These are phyloP conservation scores for Phyto melanocephala DNA, from an alignment of 2,888 invertebrate genomes.

Conservation along the genomic window DNA sequence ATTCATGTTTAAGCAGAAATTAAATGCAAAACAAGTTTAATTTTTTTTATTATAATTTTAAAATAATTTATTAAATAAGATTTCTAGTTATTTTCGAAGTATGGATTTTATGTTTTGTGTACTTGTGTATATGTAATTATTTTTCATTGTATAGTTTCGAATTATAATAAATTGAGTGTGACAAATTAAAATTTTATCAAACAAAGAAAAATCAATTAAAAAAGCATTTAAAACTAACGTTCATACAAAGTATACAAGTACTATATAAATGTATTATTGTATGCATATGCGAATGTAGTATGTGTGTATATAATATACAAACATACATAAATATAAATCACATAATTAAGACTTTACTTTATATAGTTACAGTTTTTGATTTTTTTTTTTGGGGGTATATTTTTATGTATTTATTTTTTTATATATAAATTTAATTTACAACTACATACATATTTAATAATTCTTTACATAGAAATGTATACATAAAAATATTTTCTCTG, in stretches of 20 bases:
- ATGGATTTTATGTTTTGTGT: slow-evolving; percentile 31
- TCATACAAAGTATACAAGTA: slow-evolving; percentile 19
- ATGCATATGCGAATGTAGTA: background rate
- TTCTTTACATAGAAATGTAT: slow-evolving; percentile 35
- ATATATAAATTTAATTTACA: slow-evolving; percentile 28
- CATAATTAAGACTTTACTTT: slow-evolving; percentile 31
- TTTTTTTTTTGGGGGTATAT: background rate
- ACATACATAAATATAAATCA: slow-evolving; percentile 20
- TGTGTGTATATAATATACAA: background rate
- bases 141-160: background rate
- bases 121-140: slow-evolving; percentile 18
- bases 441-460: no score
- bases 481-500: slow-evolving; percentile 22
- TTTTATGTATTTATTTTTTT: background rate
- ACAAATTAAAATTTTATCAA: background rate
- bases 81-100: slow-evolving; percentile 48
- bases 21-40: background rate
- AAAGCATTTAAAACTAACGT: slow-evolving; percentile 29
- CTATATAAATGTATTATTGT: background rate
- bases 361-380: background rate
- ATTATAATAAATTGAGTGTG: background rate
- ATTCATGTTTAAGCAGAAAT: background rate
- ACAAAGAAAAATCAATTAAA: background rate
- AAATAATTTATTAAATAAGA: slow-evolving; percentile 53
- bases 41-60: slow-evolving; percentile 30